Evolutionary conservation across 1,140 invertebrate species (phyloP).

Genomic region (Leptinotarsa defecta): DNA sequence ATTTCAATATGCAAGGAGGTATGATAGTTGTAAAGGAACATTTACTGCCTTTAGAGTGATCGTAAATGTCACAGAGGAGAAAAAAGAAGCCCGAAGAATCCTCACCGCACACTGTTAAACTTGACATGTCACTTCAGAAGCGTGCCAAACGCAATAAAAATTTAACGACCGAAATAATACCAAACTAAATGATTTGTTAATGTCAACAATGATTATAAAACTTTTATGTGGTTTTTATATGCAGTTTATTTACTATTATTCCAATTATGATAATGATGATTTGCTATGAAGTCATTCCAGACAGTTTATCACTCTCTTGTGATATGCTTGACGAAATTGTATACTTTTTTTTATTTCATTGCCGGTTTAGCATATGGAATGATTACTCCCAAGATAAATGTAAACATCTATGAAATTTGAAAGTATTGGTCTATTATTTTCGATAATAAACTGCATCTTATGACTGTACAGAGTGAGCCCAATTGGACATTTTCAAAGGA

Average conservation of each 20-base stretch:
- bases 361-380: too few species aligned
- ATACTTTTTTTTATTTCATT: not conserved
- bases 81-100: conserved; percentile 15
- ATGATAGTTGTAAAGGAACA: conserved; percentile 24
- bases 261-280: not conserved
- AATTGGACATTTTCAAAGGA: too few species aligned
- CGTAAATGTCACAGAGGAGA: conserved; percentile 29
- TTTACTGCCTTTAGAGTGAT: conserved; percentile 30
- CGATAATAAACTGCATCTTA: too few species aligned
- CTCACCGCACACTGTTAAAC: conserved; percentile 19
- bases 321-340: not conserved
- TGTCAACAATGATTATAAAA: conserved; percentile 14
- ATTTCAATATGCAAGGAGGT: conserved; percentile 33
- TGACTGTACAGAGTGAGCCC: too few species aligned
- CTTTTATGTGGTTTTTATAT: conserved; percentile 20
- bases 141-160: conserved; percentile 30
- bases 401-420: too few species aligned
- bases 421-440: too few species aligned
- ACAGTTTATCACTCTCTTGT: conserved; percentile 3
- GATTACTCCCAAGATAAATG: too few species aligned
- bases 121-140: conserved; percentile 25
- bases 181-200: conserved; percentile 30
- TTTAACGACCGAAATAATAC: conserved; percentile 29
- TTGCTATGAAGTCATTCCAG: not conserved
- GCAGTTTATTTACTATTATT: conserved; percentile 14